phyloP scores from a whole-genome alignment of 2,888 invertebrate species.

The Graphium colonna region DNA sequence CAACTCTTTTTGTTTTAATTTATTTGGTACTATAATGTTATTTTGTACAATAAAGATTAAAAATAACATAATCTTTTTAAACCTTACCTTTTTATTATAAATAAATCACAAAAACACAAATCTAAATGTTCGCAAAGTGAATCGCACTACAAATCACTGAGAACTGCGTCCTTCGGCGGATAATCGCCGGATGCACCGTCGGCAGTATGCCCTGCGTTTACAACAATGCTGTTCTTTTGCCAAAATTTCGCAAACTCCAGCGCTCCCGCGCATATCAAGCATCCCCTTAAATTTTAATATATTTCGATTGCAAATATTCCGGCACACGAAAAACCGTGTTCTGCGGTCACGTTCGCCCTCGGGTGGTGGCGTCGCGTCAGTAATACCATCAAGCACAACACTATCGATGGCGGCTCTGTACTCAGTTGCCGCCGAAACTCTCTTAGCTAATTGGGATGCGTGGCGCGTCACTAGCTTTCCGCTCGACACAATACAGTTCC shows the following conservation, averaged over 20 bases:
- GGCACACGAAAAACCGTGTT: slow-evolving; percentile 12
- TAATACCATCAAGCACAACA: slow-evolving; percentile 45
- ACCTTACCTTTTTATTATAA: slow-evolving; percentile 5
- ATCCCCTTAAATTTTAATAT: slow-evolving; percentile 13
- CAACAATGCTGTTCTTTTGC: slow-evolving; percentile 45
- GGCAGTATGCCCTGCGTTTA: slow-evolving; percentile 35
- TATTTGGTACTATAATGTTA: no score
- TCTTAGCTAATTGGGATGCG: slow-evolving; percentile 72
- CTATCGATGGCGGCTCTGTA: slow-evolving; percentile 61
- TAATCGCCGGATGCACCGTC: slow-evolving; percentile 55
- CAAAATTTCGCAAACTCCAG: slow-evolving; percentile 67
- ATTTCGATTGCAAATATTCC: slow-evolving; percentile 34
- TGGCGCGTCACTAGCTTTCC: slow-evolving; percentile 64
- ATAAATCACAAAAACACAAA: slow-evolving; percentile 30
- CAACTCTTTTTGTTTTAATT: no score
- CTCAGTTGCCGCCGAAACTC: slow-evolving; percentile 72
- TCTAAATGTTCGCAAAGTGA: slow-evolving; percentile 38
- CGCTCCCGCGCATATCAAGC: slow-evolving; percentile 56
- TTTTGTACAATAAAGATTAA: no score
- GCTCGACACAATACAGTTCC: slow-evolving; percentile 65
- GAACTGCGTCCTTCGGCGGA: slow-evolving; percentile 49
- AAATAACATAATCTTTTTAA: no score
- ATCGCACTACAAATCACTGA: slow-evolving; percentile 51
- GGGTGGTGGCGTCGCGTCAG: slow-evolving; percentile 52
- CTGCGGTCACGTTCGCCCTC: slow-evolving; percentile 49